Evolutionary conservation across 2,797 vertebrate genomes (phyloP).

Genomic region (Amblyraja radiata): DNA sequence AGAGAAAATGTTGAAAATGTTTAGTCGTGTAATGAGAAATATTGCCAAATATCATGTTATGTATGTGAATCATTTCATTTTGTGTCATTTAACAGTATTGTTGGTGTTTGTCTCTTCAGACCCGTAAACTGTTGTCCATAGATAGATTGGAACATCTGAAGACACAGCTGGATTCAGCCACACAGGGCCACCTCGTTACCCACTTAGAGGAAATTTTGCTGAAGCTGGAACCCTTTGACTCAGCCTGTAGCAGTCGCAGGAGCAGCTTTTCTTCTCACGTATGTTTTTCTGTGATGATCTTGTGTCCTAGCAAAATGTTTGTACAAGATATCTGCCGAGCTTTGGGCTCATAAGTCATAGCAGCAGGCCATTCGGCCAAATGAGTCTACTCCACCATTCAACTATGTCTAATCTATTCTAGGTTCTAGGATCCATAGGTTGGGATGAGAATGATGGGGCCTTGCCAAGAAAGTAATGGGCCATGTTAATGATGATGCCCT

Average conservation of each 20-base stretch:
- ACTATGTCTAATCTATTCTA: neutral
- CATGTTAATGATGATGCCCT: too few species aligned
- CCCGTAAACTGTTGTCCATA: conserved; percentile 76
- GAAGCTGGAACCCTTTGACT: conserved; percentile 82
- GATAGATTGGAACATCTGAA: conserved; percentile 85
- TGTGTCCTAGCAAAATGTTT: neutral
- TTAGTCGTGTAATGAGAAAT: neutral
- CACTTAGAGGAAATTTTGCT: conserved; percentile 80
- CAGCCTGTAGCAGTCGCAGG: conserved; percentile 87
- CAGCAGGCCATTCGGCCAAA: too few species aligned
- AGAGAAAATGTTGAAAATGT: neutral
- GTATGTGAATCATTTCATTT: neutral
- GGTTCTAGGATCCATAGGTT: neutral
- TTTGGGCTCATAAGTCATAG: too few species aligned
- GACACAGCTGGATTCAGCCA: conserved; percentile 69
- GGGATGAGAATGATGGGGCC: neutral
- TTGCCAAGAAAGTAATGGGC: too few species aligned
- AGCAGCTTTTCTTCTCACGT: conserved; percentile 97
- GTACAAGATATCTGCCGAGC: neutral
- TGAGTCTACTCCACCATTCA: too few species aligned
- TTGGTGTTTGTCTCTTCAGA: conserved; percentile 56
- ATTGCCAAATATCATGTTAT: neutral
- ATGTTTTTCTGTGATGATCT: conserved; percentile 44
- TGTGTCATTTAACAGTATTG: neutral
- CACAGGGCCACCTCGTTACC: conserved; percentile 62